Percentiles rank a stretch among this genome's conserved stretches.
Evolutionary conservation across 2,797 vertebrate species (phyloP).

Genomic region (Lacerta agilis): DNA sequence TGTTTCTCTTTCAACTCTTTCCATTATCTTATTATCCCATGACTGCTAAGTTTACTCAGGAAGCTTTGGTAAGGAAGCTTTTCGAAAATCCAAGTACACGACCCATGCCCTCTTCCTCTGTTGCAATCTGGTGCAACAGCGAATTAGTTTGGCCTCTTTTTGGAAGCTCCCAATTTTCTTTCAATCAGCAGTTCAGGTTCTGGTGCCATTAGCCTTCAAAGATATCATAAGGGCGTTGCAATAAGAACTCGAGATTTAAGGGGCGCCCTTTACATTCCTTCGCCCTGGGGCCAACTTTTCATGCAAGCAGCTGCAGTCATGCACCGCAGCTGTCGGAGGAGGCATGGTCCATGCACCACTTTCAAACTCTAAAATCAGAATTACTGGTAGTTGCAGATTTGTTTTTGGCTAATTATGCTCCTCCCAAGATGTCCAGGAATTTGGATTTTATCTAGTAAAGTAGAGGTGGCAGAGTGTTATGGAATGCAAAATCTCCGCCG

Average conservation of each 20-base stretch:
- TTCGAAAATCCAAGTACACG: too few relatives aligned
- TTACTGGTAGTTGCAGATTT: neutral
- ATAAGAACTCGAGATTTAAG: neutral
- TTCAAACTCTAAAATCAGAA: neutral
- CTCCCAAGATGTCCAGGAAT: neutral
- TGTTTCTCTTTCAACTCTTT: too few relatives aligned
- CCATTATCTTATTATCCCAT: too few relatives aligned
- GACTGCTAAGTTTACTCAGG: too few relatives aligned
- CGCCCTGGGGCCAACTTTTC: neutral
- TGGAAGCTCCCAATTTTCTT: neutral
- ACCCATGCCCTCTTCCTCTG: too few relatives aligned
- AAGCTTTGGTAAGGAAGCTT: too few relatives aligned
- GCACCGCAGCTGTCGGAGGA: neutral
- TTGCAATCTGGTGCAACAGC: too few relatives aligned
- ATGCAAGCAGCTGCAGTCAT: neutral
- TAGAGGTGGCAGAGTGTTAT: too few relatives aligned
- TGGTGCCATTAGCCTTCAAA: neutral
- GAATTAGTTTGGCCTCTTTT: neutral
- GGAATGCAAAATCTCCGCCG: too few relatives aligned
- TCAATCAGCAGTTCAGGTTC: neutral
- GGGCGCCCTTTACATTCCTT: neutral
- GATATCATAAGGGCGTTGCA: neutral
- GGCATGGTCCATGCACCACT: neutral
- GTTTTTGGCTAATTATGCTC: neutral
- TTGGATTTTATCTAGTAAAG: neutral